A percentile compares a stretch with the other conserved stretches of the same genome.
Conservation (phyloP, 2,888 invertebrate genomes). For the Oligia strigilis region DNA sequence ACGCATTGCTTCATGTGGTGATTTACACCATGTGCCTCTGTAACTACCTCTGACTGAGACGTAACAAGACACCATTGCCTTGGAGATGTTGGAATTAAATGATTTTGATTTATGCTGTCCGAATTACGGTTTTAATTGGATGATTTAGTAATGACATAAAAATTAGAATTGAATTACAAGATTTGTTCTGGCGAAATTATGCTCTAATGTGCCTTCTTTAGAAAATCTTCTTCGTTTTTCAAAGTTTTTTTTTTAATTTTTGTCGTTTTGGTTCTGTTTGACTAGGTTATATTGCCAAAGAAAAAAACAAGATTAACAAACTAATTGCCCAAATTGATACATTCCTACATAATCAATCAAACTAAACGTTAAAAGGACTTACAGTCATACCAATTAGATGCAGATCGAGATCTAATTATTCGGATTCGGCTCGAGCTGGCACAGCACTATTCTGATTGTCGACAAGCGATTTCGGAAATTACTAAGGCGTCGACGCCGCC, state of each 20-base stretch:
- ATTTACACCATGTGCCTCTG: slow-evolving; percentile 66
- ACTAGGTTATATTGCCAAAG: too few relatives aligned
- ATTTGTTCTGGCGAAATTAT: slow-evolving; percentile 11
- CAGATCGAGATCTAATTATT: slow-evolving; percentile 88
- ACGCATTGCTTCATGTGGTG: slow-evolving; percentile 65
- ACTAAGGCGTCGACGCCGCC: slow-evolving; percentile 85
- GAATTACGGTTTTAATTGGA: slow-evolving; percentile 38
- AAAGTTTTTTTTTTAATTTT: background rate
- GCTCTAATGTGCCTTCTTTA: background rate
- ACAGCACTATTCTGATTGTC: slow-evolving; percentile 88
- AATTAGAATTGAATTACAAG: slow-evolving; percentile 13
- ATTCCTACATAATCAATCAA: slow-evolving; percentile 48
- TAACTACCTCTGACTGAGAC: slow-evolving; percentile 24
- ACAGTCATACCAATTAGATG: slow-evolving; percentile 83
- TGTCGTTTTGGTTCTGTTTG: background rate
- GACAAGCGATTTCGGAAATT: slow-evolving; percentile 90
- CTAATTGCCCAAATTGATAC: background rate
- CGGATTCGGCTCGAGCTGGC: slow-evolving; percentile 81
- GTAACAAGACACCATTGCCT: slow-evolving; percentile 45
- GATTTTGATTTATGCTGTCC: slow-evolving; percentile 50
- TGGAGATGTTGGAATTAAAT: slow-evolving; percentile 45
- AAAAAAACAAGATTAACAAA: background rate
- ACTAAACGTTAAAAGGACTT: slow-evolving; percentile 73
- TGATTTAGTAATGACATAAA: slow-evolving; percentile 39
- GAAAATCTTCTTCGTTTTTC: background rate